A percentile compares a stretch with the other conserved stretches of the same genome.
Conservation (phyloP, 1,140 invertebrate species). For the Phymastichus coffea region DNA sequence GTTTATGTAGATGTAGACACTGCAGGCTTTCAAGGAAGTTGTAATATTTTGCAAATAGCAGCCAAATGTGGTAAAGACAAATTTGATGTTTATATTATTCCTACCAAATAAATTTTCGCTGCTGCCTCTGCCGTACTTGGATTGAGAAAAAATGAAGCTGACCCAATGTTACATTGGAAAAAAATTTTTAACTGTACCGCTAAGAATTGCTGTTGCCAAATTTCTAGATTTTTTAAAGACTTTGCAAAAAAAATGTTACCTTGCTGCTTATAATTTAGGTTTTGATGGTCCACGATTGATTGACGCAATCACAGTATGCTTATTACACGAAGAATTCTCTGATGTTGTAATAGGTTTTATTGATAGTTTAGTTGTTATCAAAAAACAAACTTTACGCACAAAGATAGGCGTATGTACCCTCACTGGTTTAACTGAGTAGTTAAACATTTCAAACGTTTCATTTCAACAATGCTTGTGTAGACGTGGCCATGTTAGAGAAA, state of each 20-base stretch:
- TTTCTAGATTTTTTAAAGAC: slow-evolving; percentile 15
- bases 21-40: slow-evolving; percentile 8
- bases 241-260: slow-evolving; percentile 20
- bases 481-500: too few relatives aligned
- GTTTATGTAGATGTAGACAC: slow-evolving; percentile 28
- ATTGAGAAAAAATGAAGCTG: slow-evolving; percentile 11
- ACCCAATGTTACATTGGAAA: slow-evolving; percentile 24
- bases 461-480: too few relatives aligned
- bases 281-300: slow-evolving; percentile 32
- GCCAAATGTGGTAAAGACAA: slow-evolving; percentile 6
- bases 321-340: slow-evolving; percentile 17
- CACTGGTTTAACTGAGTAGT: too few relatives aligned
- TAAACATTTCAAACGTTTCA: too few relatives aligned
- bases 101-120: slow-evolving; percentile 10
- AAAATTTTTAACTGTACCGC: slow-evolving; percentile 18
- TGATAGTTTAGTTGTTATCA: slow-evolving; percentile 24
- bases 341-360: slow-evolving; percentile 24
- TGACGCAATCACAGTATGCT: slow-evolving; percentile 12
- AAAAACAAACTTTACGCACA: too few relatives aligned
- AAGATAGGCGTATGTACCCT: too few relatives aligned
- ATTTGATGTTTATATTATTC: slow-evolving; percentile 23
- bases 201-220: slow-evolving; percentile 16
- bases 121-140: slow-evolving; percentile 15
- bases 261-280: slow-evolving; percentile 27
- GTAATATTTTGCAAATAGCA: slow-evolving; percentile 29